These are phyloP conservation scores for Rhadinocentrus ornatus DNA, from an alignment of 2,797 vertebrate species.

Conservation along the genomic window DNA sequence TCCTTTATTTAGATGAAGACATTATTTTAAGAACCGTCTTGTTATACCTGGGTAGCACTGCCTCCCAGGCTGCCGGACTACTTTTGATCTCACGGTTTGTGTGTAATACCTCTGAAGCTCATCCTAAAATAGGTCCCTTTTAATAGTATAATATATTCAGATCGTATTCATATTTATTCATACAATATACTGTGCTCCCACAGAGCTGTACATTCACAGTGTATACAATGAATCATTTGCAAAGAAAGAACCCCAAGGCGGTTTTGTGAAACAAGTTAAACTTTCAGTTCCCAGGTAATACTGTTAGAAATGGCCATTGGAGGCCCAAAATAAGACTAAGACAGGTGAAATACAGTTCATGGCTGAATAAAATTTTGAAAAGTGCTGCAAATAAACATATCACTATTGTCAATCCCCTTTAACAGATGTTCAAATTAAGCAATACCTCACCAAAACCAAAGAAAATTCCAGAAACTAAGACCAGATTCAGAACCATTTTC, in stretches of 20 bases:
- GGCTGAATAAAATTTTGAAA: slow-evolving; percentile 4
- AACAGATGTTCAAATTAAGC: background rate
- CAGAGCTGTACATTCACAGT: slow-evolving; percentile 39
- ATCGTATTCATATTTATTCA: slow-evolving; percentile 60
- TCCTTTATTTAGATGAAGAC: slow-evolving; percentile 50
- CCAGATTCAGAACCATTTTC: background rate
- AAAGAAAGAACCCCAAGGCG: slow-evolving; percentile 19
- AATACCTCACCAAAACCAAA: background rate
- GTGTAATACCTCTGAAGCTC: slow-evolving; percentile 50
- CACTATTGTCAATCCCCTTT: background rate
- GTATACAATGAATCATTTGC: slow-evolving; percentile 39
- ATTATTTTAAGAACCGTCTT: slow-evolving; percentile 47
- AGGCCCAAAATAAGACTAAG: slow-evolving; percentile 25
- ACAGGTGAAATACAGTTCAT: slow-evolving; percentile 38
- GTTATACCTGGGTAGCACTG: slow-evolving; percentile 44
- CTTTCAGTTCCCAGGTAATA: slow-evolving; percentile 24
- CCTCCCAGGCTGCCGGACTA: slow-evolving; percentile 34
- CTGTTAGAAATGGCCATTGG: slow-evolving; percentile 27
- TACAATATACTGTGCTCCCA: slow-evolving; percentile 31
- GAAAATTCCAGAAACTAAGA: background rate
- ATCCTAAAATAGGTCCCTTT: slow-evolving; percentile 52
- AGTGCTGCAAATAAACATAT: background rate
- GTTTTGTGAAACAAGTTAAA: slow-evolving; percentile 31
- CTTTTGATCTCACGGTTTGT: slow-evolving; percentile 63
- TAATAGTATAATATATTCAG: slow-evolving; percentile 54